These are phyloP conservation scores for Tragelaphus eurycerus DNA, from an alignment of 2,797 vertebrate species.

Conservation along the genomic window DNA sequence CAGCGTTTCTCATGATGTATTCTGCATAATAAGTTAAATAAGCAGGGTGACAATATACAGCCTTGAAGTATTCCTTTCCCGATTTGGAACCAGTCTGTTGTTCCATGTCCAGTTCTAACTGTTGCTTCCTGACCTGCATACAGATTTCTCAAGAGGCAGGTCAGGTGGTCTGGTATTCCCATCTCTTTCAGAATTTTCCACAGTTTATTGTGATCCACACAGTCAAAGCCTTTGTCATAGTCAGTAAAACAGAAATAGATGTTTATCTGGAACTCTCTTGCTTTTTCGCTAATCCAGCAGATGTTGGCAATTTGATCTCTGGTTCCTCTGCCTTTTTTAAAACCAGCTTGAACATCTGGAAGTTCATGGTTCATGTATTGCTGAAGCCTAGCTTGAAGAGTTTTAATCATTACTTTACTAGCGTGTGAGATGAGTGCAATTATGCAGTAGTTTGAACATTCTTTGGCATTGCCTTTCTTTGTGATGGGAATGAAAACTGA, in stretches of 20 bases:
- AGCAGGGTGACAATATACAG: not conserved
- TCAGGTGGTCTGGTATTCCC: not conserved
- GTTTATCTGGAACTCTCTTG: not conserved
- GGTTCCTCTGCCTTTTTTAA: not conserved
- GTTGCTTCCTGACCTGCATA: not conserved
- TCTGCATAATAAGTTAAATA: not conserved
- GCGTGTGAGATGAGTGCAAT: not conserved
- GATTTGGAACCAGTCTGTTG: not conserved
- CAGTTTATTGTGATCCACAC: not conserved
- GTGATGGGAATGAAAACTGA: not conserved
- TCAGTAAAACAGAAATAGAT: not conserved
- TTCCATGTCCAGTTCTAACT: not conserved
- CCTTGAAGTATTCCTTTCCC: not conserved
- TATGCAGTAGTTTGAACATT: not conserved
- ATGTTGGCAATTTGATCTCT: not conserved
- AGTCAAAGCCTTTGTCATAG: not conserved
- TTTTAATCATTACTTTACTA: not conserved
- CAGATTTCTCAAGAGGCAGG: not conserved
- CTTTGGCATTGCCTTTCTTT: not conserved
- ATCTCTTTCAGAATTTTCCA: not conserved
- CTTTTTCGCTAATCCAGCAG: not conserved
- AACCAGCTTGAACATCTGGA: not conserved
- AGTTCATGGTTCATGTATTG: not conserved
- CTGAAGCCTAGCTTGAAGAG: not conserved
- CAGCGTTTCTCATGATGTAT: not conserved